Conservation (phyloP, 1,140 invertebrate genomes). For the Frieseomelitta varia region DNA sequence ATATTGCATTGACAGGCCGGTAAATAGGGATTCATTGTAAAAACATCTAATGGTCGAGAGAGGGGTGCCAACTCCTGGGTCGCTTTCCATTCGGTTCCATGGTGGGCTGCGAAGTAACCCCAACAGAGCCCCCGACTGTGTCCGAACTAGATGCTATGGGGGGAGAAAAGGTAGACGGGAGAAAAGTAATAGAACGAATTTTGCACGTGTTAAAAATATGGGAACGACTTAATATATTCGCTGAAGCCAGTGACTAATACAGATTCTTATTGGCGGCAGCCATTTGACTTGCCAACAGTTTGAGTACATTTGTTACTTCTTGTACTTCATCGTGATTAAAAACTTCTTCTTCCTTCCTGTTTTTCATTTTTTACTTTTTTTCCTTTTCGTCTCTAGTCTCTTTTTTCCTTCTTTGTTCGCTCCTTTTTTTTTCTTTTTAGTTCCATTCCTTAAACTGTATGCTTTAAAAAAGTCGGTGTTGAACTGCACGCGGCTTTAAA, state of each 20-base stretch:
- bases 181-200: slow-evolving; percentile 26
- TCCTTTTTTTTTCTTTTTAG: background rate
- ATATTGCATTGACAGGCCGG: slow-evolving; percentile 79
- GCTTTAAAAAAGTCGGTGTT: background rate
- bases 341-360: background rate
- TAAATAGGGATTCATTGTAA: slow-evolving; percentile 80
- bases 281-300: background rate
- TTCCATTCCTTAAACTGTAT: background rate
- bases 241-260: background rate
- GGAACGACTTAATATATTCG: slow-evolving; percentile 9
- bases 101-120: slow-evolving; percentile 60
- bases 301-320: too few relatives aligned
- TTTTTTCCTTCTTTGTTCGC: background rate
- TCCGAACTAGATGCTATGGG: background rate
- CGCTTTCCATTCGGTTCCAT: slow-evolving; percentile 64
- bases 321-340: background rate
- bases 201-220: slow-evolving; percentile 48
- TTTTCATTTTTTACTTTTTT: background rate
- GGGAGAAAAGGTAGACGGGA: background rate
- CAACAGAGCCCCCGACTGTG: slow-evolving; percentile 64
- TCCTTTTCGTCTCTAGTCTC: too few relatives aligned
- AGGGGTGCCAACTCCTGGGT: slow-evolving; percentile 30
- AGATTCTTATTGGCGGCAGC: background rate
- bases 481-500: slow-evolving; percentile 4
- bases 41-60: slow-evolving; percentile 68